These are phyloP conservation scores for Cataglyphis hispanica DNA, from an alignment of 1,140 invertebrate genomes.

Conservation along the genomic window DNA sequence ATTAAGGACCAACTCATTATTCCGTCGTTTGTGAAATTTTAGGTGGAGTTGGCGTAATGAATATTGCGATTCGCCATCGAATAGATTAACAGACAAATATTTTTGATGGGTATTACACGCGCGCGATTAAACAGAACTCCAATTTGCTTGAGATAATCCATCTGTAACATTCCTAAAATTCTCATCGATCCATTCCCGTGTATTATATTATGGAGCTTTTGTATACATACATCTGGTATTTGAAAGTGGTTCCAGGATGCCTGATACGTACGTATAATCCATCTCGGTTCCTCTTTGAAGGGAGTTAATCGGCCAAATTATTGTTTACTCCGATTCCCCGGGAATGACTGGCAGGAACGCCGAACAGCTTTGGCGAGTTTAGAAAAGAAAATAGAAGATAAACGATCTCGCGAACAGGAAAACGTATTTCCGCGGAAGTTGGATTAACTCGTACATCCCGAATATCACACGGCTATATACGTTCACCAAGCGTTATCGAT, in stretches of 20 bases:
- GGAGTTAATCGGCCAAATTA: neutral
- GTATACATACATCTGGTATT: too few relatives aligned
- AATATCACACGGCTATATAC: too few relatives aligned
- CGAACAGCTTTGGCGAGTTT: neutral
- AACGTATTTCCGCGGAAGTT: neutral
- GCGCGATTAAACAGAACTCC: neutral
- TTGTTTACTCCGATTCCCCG: neutral
- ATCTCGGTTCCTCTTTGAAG: neutral
- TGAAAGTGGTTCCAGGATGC: neutral
- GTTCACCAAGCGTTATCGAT: constrained; percentile 3
- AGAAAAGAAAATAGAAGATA: constrained; percentile 37
- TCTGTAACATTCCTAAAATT: constrained; percentile 5
- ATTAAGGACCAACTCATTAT: neutral
- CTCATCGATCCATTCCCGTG: neutral
- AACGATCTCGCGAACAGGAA: neutral
- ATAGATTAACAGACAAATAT: constrained; percentile 10
- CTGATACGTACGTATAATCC: neutral
- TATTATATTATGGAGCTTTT: neutral
- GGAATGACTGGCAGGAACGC: neutral
- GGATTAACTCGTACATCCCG: constrained; percentile 7
- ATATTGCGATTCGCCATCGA: too few relatives aligned
- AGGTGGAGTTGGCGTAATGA: neutral
- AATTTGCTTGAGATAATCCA: neutral
- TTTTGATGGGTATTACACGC: too few relatives aligned
- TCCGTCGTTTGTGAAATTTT: neutral